Evolutionary conservation across 2,113 vertebrate species (phyloP).

Genomic region (Paracanthobrama guichenoti): DNA sequence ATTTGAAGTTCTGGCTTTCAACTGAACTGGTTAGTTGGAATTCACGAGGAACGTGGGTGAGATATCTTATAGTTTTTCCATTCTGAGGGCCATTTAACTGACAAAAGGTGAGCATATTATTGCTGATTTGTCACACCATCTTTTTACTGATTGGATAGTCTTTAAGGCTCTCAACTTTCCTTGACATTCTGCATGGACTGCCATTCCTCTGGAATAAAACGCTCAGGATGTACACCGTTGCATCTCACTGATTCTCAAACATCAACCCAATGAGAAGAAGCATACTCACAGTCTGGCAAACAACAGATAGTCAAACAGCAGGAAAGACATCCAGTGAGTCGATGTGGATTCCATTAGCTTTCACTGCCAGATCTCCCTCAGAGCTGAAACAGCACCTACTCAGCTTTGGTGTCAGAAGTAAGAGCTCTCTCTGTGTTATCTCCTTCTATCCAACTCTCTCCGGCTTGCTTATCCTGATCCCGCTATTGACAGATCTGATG

Average conservation of each 20-base stretch:
- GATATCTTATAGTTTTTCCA: neutral
- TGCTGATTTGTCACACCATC: neutral
- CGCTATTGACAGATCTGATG: neutral
- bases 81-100: neutral
- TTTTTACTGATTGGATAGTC: neutral
- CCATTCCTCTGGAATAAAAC: neutral
- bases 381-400: constrained; percentile 26
- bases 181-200: neutral
- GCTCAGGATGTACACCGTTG: constrained; percentile 4
- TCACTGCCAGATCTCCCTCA: constrained; percentile 6
- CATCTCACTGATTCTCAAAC: constrained; percentile 12
- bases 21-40: neutral
- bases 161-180: neutral
- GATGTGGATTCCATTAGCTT: constrained; percentile 35
- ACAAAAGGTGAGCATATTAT: neutral
- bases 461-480: constrained; percentile 2
- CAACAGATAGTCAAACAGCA: constrained; percentile 12
- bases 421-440: neutral
- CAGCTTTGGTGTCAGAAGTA: constrained; percentile 41
- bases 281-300: neutral
- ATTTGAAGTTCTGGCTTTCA: neutral
- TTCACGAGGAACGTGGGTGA: neutral
- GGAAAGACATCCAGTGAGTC: constrained; percentile 13
- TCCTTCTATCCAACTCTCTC: constrained; percentile 14
- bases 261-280: constrained; percentile 3